Evolutionary conservation across 2,888 invertebrate genomes (phyloP).

Genomic region (Nymphalis polychloros): DNA sequence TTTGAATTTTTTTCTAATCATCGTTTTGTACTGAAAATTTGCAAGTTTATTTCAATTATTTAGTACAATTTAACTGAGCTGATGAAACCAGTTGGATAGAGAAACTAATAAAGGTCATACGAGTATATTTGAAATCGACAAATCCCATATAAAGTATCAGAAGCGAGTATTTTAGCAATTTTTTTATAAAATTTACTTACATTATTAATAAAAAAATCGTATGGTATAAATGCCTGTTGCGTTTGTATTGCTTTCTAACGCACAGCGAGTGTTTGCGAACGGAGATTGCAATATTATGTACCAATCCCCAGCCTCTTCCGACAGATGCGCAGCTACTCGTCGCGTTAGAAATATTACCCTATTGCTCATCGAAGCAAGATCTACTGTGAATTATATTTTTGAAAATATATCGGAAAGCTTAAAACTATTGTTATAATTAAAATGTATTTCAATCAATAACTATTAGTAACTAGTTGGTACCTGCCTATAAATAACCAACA

Average conservation of each 20-base stretch:
- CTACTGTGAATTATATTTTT: slow-evolving; percentile 38
- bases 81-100: too few relatives aligned
- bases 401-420: slow-evolving; percentile 22
- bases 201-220: slow-evolving; percentile 13
- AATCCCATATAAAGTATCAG: too few relatives aligned
- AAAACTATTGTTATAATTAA: not conserved
- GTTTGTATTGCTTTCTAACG: slow-evolving; percentile 63
- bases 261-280: slow-evolving; percentile 66
- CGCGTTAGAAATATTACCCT: slow-evolving; percentile 63
- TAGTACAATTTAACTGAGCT: too few relatives aligned
- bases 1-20: too few relatives aligned
- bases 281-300: slow-evolving; percentile 78
- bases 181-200: not conserved
- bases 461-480: not conserved
- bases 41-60: too few relatives aligned
- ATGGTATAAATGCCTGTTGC: slow-evolving; percentile 22
- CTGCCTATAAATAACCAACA: too few relatives aligned
- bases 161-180: too few relatives aligned
- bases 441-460: not conserved
- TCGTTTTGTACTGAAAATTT: too few relatives aligned
- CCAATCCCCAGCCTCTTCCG: slow-evolving; percentile 65
- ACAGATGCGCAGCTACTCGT: slow-evolving; percentile 53
- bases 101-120: too few relatives aligned
- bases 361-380: slow-evolving; percentile 51
- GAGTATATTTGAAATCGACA: too few relatives aligned